Percentiles rank a stretch among this genome's conserved stretches.
phyloP scores from a whole-genome alignment of 1,140 invertebrate genomes.

The Lerema accius region DNA sequence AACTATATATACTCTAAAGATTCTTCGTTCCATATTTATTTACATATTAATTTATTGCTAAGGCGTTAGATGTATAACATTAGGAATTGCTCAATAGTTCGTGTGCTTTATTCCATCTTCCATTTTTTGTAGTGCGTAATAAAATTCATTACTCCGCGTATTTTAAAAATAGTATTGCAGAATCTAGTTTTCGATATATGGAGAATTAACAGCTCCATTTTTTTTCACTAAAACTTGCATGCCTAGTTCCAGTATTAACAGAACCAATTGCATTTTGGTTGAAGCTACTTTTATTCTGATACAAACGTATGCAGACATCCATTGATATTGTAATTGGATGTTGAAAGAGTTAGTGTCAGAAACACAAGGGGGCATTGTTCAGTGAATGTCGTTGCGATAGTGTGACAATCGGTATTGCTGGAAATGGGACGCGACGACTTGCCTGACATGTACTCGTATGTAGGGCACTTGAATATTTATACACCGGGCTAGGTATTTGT shows the following conservation, averaged over 20 bases:
- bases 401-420: constrained; percentile 18
- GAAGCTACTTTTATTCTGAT: not conserved
- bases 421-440: constrained; percentile 16
- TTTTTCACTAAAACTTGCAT: too few relatives aligned
- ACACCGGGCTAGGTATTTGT: constrained; percentile 15
- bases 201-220: too few relatives aligned
- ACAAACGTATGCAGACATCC: not conserved
- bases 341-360: constrained; percentile 21
- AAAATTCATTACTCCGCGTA: too few relatives aligned
- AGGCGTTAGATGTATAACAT: constrained; percentile 11
- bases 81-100: constrained; percentile 38
- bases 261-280: too few relatives aligned
- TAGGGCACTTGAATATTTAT: constrained; percentile 50
- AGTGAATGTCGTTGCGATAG: constrained; percentile 9
- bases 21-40: constrained; percentile 42
- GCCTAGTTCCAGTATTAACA: too few relatives aligned
- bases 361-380: constrained; percentile 24
- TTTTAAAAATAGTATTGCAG: not conserved
- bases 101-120: constrained; percentile 4
- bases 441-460: constrained; percentile 15
- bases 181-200: too few relatives aligned
- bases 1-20: constrained; percentile 26
- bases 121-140: too few relatives aligned
- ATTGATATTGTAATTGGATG: constrained; percentile 9
- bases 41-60: constrained; percentile 37